Base-by-base conservation (phyloP, 1,140 invertebrate genomes). In the Lordiphosa clarofinis region DNA sequence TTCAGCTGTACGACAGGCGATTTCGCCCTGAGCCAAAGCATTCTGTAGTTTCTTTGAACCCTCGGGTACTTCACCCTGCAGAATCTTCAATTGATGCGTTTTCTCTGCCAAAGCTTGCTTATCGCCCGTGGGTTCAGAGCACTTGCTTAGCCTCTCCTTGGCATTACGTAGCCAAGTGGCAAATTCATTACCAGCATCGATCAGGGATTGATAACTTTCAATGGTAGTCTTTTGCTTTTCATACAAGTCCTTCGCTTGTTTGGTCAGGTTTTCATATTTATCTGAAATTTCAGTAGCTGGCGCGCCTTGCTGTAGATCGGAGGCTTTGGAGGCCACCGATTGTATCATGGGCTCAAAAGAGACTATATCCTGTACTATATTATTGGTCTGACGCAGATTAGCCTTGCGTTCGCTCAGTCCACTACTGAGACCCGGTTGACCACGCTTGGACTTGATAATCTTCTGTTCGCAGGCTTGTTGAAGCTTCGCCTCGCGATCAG, bases 271-370 rank as follows among this genome's bases (percentile, higher is more conserved):
- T 89, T 97, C 94, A 76, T 97, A 98, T 90, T 97, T 97, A 40
- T 92, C 94, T 0, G 95, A 95, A 24, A 98, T 97, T 89, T 97
- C 96, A 3, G 95, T 94, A 7, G 95, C 94, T 4, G 95, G 95
- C 43, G 93, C 94, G 46, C 94, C 95, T 90, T 96, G 95, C 89
- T 94, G 94, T 50, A 97, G 89, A 90, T 96, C 95, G 73, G 96
- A 96, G 50, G 96, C 96, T 91, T 97, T 97, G 31, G 94, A 95
- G 38, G 95, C 94, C 9, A 97, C 95, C 31, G 96, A 97, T 87
- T 97, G 95, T 69, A 98, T 97, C 95, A 97, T 97, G 4, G 96
- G 96, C 89, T 97, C 96, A 90, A 97, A 96, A 11, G 95, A 96
- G 50, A 97, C 96, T 73, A 98, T 97, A 89, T 98, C 96, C 90